A percentile compares a stretch with the other conserved stretches of the same genome.
Conservation (phyloP, 2,888 invertebrate genomes). For the Nesidiocoris tenuis region DNA sequence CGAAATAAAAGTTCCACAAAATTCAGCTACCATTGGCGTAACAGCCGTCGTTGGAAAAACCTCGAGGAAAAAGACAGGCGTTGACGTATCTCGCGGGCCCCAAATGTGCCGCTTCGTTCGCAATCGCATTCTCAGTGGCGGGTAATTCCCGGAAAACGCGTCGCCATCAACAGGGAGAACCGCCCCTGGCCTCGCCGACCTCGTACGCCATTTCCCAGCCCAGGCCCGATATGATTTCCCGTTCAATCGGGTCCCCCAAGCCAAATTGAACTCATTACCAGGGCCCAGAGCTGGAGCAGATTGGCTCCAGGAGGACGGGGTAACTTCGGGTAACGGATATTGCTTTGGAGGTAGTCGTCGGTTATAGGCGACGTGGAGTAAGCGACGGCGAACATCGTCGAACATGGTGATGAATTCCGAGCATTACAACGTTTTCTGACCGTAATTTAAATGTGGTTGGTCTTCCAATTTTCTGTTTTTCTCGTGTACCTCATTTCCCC, state of each 20-base stretch:
- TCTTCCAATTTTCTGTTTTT: no score
- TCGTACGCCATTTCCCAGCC: neutral
- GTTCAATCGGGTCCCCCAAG: slow-evolving; percentile 31
- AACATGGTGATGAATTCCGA: no score
- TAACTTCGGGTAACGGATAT: neutral
- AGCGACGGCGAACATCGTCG: no score
- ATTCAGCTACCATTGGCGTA: no score
- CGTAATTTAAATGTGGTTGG: no score
- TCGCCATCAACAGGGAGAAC: neutral
- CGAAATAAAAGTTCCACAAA: no score
- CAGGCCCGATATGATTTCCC: slow-evolving; percentile 37
- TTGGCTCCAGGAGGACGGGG: neutral
- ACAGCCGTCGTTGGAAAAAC: no score
- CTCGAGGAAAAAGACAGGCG: no score
- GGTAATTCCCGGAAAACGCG: neutral
- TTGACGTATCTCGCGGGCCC: no score
- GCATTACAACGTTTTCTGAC: no score
- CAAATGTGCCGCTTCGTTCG: neutral
- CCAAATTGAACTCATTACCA: slow-evolving; percentile 42
- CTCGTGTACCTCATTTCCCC: no score
- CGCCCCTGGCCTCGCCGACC: neutral
- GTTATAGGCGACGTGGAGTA: neutral
- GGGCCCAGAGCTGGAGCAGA: neutral
- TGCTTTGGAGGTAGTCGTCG: neutral
- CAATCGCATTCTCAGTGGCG: neutral